These are phyloP conservation scores for Tachuris rubrigastra DNA, from an alignment of 2,113 vertebrate genomes.

Conservation along the genomic window DNA sequence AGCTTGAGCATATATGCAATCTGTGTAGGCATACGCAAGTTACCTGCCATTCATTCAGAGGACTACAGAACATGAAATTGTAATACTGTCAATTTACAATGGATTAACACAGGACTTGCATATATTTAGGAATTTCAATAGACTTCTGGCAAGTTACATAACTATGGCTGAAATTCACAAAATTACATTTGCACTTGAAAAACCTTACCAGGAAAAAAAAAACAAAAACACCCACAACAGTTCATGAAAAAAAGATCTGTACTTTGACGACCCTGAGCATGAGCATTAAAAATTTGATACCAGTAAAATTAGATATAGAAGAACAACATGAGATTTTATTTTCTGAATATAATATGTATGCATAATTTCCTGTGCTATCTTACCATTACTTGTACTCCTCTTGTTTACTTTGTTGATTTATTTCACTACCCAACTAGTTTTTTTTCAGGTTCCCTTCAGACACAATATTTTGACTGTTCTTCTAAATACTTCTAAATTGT, in stretches of 20 bases:
- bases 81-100: not conserved
- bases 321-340: not conserved
- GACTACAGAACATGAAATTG: not conserved
- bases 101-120: not conserved
- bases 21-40: not conserved
- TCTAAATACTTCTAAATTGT: not conserved
- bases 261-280: not conserved
- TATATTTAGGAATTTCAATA: not conserved
- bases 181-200: not conserved
- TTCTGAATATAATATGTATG: not conserved
- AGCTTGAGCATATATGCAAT: accelerated
- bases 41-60: not conserved
- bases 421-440: not conserved
- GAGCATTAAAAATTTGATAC: not conserved
- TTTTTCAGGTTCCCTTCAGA: not conserved
- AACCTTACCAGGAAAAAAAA: not conserved
- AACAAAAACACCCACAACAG: too few species aligned
- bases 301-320: not conserved
- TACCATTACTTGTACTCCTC: not conserved
- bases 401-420: not conserved
- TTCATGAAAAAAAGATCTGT: not conserved
- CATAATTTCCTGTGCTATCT: not conserved
- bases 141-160: not conserved
- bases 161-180: not conserved
- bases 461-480: not conserved